Evolutionary conservation across 2,797 vertebrate genomes (phyloP).

Genomic region (Sebastes elongatus): DNA sequence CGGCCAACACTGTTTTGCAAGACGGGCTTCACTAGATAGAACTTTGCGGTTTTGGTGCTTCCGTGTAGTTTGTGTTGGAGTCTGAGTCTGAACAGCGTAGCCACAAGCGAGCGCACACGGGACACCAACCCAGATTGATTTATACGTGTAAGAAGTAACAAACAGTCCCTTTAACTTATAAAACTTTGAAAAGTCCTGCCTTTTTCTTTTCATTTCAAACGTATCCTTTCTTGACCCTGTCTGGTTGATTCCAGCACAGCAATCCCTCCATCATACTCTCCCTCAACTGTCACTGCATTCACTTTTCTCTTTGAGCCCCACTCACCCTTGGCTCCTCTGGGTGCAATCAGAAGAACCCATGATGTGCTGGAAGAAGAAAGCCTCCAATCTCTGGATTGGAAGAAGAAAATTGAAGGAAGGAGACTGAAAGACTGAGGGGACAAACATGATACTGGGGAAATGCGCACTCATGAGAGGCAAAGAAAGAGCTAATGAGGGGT

Average conservation of each 20-base stretch:
- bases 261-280: constrained; percentile 29
- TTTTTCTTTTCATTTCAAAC: neutral
- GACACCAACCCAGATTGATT: too few species aligned
- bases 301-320: constrained; percentile 25
- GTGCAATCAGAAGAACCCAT: constrained; percentile 61
- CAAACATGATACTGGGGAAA: constrained; percentile 59
- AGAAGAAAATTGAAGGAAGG: constrained; percentile 42
- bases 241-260: constrained; percentile 41
- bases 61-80: too few species aligned
- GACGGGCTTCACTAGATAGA: too few species aligned
- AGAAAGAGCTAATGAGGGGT: constrained; percentile 62
- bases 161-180: too few species aligned
- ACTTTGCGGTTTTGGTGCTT: too few species aligned
- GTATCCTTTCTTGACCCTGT: neutral
- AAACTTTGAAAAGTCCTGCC: too few species aligned
- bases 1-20: too few species aligned
- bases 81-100: too few species aligned
- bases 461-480: constrained; percentile 40
- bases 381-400: constrained; percentile 32
- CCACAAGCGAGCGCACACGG: too few species aligned
- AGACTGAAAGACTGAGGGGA: constrained; percentile 40
- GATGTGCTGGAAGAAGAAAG: constrained; percentile 48
- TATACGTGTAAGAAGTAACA: too few species aligned
- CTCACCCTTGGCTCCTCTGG: constrained; percentile 16
- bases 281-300: constrained; percentile 42